Evolutionary conservation across 2,113 vertebrate genomes (phyloP).

Genomic region (Microcebus tavaratra): DNA sequence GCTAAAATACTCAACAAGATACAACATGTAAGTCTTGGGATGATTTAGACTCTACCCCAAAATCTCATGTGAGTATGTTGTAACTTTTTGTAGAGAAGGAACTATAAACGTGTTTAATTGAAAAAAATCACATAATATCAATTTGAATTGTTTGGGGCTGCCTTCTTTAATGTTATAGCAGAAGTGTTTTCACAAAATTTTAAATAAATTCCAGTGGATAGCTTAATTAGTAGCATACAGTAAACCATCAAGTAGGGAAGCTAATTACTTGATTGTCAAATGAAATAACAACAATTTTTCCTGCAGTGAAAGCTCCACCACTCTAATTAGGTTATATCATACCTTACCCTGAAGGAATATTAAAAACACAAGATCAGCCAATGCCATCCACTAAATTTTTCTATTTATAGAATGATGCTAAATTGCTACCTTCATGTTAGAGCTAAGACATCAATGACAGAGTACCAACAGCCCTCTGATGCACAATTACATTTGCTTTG

Average conservation of each 20-base stretch:
- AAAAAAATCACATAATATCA: not conserved
- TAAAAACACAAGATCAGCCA: slow-evolving; percentile 82
- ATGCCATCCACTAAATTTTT: slow-evolving; percentile 75
- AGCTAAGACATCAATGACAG: slow-evolving; percentile 77
- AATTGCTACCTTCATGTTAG: slow-evolving; percentile 79
- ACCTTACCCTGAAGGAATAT: slow-evolving; percentile 82
- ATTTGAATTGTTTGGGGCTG: not conserved
- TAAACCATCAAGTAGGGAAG: slow-evolving; percentile 81
- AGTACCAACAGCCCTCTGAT: slow-evolving; percentile 67
- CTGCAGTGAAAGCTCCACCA: slow-evolving; percentile 80
- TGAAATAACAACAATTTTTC: slow-evolving; percentile 83
- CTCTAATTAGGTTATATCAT: slow-evolving; percentile 86
- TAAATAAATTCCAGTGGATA: slow-evolving; percentile 78
- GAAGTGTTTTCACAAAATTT: slow-evolving; percentile 69
- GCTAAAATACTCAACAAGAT: not conserved
- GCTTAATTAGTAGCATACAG: slow-evolving; percentile 82
- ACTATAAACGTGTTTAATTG: not conserved
- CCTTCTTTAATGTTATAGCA: slow-evolving; percentile 25
- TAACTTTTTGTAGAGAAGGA: not conserved
- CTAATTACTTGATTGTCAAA: slow-evolving; percentile 87
- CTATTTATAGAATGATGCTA: slow-evolving; percentile 81
- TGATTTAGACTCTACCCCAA: not conserved
- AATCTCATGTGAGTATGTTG: not conserved
- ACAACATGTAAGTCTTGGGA: not conserved
- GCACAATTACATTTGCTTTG: slow-evolving; percentile 76